A percentile compares a stretch with the other conserved stretches of the same genome.
phyloP scores from a whole-genome alignment of 2,888 invertebrate species.

The Unio pictorum region DNA sequence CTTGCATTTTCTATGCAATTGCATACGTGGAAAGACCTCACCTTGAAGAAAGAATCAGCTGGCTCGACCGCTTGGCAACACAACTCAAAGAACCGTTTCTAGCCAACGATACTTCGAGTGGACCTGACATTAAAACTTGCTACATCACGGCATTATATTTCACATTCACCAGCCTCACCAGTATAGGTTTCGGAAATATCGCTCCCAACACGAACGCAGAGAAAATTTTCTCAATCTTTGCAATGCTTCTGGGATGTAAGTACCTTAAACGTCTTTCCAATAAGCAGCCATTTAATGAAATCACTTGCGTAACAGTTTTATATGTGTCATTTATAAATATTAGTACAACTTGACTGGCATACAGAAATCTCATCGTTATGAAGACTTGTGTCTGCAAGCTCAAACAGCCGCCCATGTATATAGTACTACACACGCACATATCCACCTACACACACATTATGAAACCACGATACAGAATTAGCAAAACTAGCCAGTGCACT shows the following conservation, averaged over 20 bases:
- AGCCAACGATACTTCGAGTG: conserved; percentile 67
- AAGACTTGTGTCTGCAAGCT: no score
- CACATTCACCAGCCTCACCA: conserved; percentile 71
- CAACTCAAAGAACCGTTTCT: conserved; percentile 61
- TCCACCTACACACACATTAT: no score
- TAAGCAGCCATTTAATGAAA: no score
- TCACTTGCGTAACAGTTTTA: no score
- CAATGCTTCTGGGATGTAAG: conserved; percentile 72
- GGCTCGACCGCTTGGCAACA: conserved; percentile 68
- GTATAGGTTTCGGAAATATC: conserved; percentile 72
- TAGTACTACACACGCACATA: no score
- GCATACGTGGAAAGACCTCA: conserved; percentile 68
- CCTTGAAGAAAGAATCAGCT: conserved; percentile 61
- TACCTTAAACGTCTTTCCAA: conserved; percentile 13
- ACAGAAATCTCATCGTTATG: no score
- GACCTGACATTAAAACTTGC: conserved; percentile 68
- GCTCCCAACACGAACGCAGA: conserved; percentile 71
- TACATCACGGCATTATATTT: conserved; percentile 72
- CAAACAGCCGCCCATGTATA: no score
- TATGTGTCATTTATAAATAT: no score
- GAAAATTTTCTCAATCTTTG: conserved; percentile 72
- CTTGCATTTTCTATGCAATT: conserved; percentile 72
- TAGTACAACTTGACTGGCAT: no score
- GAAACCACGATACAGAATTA: no score
- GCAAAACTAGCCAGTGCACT: no score